Evolutionary conservation across 2,113 vertebrate genomes (phyloP), one percentile per base, ranked within the genome.

Genomic region (Ardeotis arabs): DNA sequence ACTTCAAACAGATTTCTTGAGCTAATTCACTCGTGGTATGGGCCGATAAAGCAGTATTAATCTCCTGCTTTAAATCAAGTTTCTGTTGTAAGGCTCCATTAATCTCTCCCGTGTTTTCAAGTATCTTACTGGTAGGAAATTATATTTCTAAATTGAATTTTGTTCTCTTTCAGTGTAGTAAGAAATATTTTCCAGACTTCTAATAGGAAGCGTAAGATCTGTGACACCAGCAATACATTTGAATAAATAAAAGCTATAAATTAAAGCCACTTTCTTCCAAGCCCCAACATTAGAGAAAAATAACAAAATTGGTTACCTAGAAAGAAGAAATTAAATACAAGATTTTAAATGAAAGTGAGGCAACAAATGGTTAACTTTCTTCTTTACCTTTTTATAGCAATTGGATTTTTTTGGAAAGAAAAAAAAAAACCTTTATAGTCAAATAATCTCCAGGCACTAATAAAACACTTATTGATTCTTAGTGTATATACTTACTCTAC

Each of bases 131-230:
- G 88, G 90, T 90, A 97, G 97, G 91, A 98, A 98, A 97, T 98
- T 97, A 94, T 97, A 97, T 97, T 98, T 97, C 96, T 96, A 97
- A 98, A 98, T 94, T 97, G 96, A 97, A 97, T 97, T 98, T 98
- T 97, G 78, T 95, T 97, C 96, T 98, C 85, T 97, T 97, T 97
- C 96, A 23, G 63, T 95, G 83, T 88, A 97, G 87, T 84, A 97
- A 95, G 82, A 98, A 97, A 96, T 97, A 97, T 98, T 98, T 98
- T 95, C 95, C 94, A 96, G 91, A 94, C 74, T 96, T 96, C 89
- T 97, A 96, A 97, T 83, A 96, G 94, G 94, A 97, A 96, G 39
- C 63, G 78, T 97, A 97, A 98, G 98, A 95, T 77, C 73, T 96
- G 55, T 62, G 95, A 95, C 74, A 84, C 67, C 52, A 45, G 96